Base-by-base conservation (phyloP, 30 jellyfish, hydroid and myxozoan species). In the Cassiopea xamachana region DNA sequence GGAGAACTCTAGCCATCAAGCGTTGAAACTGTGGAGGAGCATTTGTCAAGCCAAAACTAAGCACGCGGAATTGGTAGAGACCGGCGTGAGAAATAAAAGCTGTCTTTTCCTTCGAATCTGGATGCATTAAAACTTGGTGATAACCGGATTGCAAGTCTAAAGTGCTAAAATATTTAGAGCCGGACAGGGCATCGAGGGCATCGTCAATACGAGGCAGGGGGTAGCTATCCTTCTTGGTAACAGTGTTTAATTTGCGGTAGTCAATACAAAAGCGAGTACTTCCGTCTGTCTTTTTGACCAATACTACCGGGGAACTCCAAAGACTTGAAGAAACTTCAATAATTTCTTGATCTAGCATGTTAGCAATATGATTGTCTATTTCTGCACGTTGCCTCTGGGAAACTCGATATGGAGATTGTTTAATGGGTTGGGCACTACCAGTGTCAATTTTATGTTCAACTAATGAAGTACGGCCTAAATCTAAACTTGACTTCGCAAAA, bases 1-100 rank as follows among this genome's bases (percentile, higher is more conserved):
- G 86, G 0, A 85, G 77, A 12, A 91, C 80, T 8, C 64, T 14
- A 19, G 51, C 60, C 94, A 91, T 91, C 64, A 55, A n/a, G 17
- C 97, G 94, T 51, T 91, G 95, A 51, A 88, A 88, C n/a, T 46
- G 69, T 60, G 88, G 74, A 10, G 93, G 89, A 44, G 90, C 93
- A 48, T 72, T 72, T 15, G 80, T 72, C 64, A 78, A 60, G 50
- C 95, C 92, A 73, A 79, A 88, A 18, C 90, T 77, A 75, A 88
- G 60, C 46, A 78, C 92, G 15, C 48, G 1, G 50, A 5, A 79
- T 51, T 88, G 84, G 50, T 61, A 89, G 0, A 68, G 64, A 13
- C 96, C 96, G 10, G 81, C 81, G 55, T 76, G 84, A 2, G 96
- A 18, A 14, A 86, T 62, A 81, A 91, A 86, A 19, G 97, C 97